Base-by-base conservation (phyloP, 2,797 vertebrate species). In the Micromesistius poutassou region DNA sequence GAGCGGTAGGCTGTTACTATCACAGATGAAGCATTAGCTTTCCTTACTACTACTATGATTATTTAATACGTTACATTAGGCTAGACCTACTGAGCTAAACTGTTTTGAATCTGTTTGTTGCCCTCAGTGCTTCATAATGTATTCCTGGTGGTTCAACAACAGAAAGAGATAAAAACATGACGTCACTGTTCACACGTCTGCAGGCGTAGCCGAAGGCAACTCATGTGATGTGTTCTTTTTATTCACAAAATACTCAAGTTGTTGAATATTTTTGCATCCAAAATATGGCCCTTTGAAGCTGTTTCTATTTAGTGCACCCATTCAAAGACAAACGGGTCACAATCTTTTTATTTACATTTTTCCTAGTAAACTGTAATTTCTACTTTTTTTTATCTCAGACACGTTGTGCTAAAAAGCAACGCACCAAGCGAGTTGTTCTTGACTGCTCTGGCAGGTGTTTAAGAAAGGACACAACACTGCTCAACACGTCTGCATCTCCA, bases 91-190 rank as follows among this genome's bases (percentile, higher is more conserved):
- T 42, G 40, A 16, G 40, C 40, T 38, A 38, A 38, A 38, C 36
- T 42, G 31, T 73, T 79, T 77, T 78, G 33, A 85, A 77, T 85
- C 80, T 68, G 74, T 83, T 89, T 86, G 79, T 78, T 83, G 85
- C 87, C 89, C 79, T 83, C 83, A 76, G 46, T 89, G 89, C 89
- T 89, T 83, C 89, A 90, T 87, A 91, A 87, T 90, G 88, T 87
- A 30, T 82, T 78, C 84, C 88, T 66, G 83, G 85, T 82, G 77
- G 77, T 77, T 77, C 87, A 87, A 89, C 46, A 85, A 84, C 85
- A 84, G 75, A 88, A 79, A 90, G 81, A 89, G 87, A 78, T 84
- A 73, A 89, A 83, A 86, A 74, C 81, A 84, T 74, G 82, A 1
- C 40, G 86, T 70, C 88, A 79, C 87, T 89, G 77, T 89, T 84